These are phyloP conservation scores for Acrocephalus scirpaceus DNA, from an alignment of 2,797 vertebrate species.

Conservation along the genomic window DNA sequence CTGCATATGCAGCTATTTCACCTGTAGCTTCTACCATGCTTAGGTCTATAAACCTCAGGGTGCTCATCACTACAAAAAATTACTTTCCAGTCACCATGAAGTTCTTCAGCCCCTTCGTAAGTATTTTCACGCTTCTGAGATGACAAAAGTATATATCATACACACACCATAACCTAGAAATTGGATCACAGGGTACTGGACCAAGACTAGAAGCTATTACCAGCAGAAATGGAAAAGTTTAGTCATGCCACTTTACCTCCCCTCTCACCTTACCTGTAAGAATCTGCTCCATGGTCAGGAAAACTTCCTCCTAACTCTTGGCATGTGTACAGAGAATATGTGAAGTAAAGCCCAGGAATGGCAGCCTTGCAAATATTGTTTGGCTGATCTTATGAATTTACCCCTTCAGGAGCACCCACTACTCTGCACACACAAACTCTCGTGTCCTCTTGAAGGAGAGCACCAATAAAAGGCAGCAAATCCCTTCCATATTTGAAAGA, in stretches of 20 bases:
- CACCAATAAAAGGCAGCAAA: background rate
- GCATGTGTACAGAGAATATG: background rate
- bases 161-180: slow-evolving; percentile 29
- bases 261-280: background rate
- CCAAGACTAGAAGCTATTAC: slow-evolving; percentile 41
- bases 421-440: background rate
- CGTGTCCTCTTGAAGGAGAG: background rate
- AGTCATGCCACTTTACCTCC: background rate
- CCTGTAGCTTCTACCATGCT: background rate
- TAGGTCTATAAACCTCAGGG: slow-evolving; percentile 3
- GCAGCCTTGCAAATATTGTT: background rate
- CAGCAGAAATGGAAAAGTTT: slow-evolving; percentile 41
- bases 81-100: slow-evolving; percentile 1
- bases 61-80: background rate
- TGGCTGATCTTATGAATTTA: background rate
- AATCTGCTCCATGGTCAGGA: background rate
- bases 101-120: background rate
- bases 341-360: background rate
- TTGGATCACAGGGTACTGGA: slow-evolving; percentile 38
- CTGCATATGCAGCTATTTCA: slow-evolving; percentile 9
- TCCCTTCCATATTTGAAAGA: background rate
- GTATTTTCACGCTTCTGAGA: slow-evolving; percentile 11
- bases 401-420: background rate
- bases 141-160: slow-evolving; percentile 51
- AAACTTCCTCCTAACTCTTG: background rate